phyloP scores from a whole-genome alignment of 2,113 vertebrate genomes.

The Sorex fumeus region DNA sequence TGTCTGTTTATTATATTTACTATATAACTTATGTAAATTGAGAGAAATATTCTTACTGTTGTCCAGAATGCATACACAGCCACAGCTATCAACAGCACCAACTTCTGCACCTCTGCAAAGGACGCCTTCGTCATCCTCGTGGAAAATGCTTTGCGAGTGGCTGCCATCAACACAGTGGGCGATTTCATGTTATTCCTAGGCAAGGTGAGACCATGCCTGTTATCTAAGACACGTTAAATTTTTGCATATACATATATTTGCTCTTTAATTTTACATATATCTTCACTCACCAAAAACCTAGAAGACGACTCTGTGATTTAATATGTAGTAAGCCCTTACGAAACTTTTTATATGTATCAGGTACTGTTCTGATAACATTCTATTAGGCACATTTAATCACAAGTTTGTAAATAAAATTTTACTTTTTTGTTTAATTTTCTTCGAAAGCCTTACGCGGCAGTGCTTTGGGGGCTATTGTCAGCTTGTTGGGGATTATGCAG shows the following conservation, averaged over 20 bases:
- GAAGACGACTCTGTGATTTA: not conserved
- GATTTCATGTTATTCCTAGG: constrained; percentile 98
- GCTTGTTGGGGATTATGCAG: no score
- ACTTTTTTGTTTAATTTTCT: no score
- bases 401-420: constrained; percentile 28
- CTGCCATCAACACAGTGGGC: constrained; percentile 97
- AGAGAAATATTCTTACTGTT: constrained; percentile 64
- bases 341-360: not conserved
- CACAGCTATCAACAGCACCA: constrained; percentile 99
- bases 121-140: constrained; percentile 98
- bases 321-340: not conserved
- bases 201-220: constrained; percentile 91
- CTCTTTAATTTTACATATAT: constrained; percentile 40
- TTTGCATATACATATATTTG: not conserved
- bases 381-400: constrained; percentile 47
- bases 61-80: constrained; percentile 97
- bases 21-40: no score
- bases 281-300: not conserved
- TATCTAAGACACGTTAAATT: not conserved
- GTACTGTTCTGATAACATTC: not conserved
- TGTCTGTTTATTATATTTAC: no score
- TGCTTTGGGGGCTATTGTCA: no score
- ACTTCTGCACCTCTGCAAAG: constrained; percentile 98
- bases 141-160: constrained; percentile 97
- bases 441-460: no score